These are phyloP conservation scores for Eurypyga helias DNA, from an alignment of 2,113 vertebrate genomes.

Conservation along the genomic window DNA sequence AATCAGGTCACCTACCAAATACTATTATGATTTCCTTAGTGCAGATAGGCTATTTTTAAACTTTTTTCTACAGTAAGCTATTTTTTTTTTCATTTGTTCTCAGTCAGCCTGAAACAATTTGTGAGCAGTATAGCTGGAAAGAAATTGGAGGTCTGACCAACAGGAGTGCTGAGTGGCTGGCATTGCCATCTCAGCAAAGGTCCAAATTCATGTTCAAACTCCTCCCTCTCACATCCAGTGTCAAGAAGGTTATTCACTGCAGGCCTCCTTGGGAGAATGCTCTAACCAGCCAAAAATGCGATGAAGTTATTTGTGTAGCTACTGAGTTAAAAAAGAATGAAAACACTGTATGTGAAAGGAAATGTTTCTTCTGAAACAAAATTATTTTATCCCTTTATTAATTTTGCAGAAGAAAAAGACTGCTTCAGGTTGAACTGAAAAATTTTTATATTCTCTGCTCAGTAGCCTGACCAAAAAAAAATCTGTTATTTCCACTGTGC, in stretches of 20 bases:
- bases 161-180: background rate
- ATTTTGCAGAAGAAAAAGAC: background rate
- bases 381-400: background rate
- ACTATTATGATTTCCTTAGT: background rate
- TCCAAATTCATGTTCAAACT: background rate
- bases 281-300: constrained; percentile 1
- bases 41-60: background rate
- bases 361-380: background rate
- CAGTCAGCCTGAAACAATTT: background rate
- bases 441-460: background rate
- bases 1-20: background rate
- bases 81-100: background rate
- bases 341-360: background rate
- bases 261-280: background rate
- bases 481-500: background rate
- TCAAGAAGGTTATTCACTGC: background rate
- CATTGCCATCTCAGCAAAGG: background rate
- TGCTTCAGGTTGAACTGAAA: background rate
- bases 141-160: background rate
- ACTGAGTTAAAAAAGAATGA: background rate
- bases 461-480: background rate
- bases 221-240: background rate
- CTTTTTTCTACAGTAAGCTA: background rate
- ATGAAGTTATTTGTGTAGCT: constrained; percentile 8
- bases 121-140: background rate